Percentiles rank a stretch among this genome's conserved stretches.
Evolutionary conservation across 1,140 invertebrate species (phyloP).

Genomic region (Cydia pomonella): DNA sequence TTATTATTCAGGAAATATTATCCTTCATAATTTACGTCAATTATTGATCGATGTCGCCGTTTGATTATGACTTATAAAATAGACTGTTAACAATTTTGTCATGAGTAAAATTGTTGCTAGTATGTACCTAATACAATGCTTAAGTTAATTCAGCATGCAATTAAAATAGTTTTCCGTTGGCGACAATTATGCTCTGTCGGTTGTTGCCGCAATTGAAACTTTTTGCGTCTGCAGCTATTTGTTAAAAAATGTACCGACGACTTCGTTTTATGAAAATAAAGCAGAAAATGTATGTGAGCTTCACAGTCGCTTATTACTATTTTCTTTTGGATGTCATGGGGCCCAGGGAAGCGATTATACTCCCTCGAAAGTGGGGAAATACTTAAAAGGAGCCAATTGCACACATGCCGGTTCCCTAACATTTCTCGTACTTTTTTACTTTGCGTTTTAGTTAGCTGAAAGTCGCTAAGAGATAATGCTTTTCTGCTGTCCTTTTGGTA

Average conservation of each 20-base stretch:
- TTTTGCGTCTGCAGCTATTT: slow-evolving; percentile 50
- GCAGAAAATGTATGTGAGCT: background rate
- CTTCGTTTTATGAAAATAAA: background rate
- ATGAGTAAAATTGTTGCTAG: too few species aligned
- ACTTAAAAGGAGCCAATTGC: slow-evolving; percentile 60
- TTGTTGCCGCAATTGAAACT: slow-evolving; percentile 58
- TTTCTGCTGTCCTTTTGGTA: slow-evolving; percentile 53
- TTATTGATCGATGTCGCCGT: background rate
- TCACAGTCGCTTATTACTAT: background rate
- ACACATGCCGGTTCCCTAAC: slow-evolving; percentile 58
- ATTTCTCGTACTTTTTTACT: slow-evolving; percentile 50
- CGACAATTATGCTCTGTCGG: slow-evolving; percentile 47
- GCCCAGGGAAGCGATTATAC: slow-evolving; percentile 63
- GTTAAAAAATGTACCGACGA: slow-evolving; percentile 40
- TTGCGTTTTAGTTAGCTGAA: slow-evolving; percentile 37
- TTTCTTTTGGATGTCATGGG: slow-evolving; percentile 7
- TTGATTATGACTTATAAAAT: background rate
- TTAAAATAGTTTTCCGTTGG: slow-evolving; percentile 27
- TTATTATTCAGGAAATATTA: background rate
- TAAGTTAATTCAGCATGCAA: slow-evolving; percentile 1
- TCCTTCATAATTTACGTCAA: background rate
- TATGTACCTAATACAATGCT: too few species aligned
- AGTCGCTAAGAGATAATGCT: slow-evolving; percentile 51
- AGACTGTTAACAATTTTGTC: background rate
- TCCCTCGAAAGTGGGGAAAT: slow-evolving; percentile 52